Evolutionary conservation across 1,140 invertebrate species (phyloP), one percentile per base, ranked within the genome.

Genomic region (Oncopodura yosiiana): DNA sequence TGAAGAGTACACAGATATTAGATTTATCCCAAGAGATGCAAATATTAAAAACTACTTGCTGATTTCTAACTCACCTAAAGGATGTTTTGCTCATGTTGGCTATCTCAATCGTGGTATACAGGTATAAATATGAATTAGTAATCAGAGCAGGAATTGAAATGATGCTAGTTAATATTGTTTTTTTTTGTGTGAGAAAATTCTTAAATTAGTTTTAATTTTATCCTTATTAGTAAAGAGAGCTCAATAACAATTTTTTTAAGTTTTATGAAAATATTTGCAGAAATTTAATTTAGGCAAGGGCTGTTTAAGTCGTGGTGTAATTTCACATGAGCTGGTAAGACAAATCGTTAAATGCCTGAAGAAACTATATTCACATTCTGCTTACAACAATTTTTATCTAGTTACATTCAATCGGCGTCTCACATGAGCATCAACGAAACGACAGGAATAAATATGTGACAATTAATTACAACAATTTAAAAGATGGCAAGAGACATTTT

Each of bases 391-490:
- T n/a, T n/a, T n/a, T n/a, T n/a, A n/a, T n/a, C n/a, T n/a, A n/a
- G n/a, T n/a, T 63, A 34, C 64, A 67, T 45, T 45, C 60, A 16
- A 42, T 65, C 49, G 62, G 64, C 9, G 66, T 67, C 46, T 42
- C 49, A 14, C 66, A 66, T 42, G 64, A 66, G 32, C 66, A 67
- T 19, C 56, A 48, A 11, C 50, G 64, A 16, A 49, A 51, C 2
- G 66, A 68, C 34, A 41, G 62, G 50, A 59, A 64, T 41, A 34
- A 59, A 6, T 67, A 59, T 21, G 48, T 66, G 8, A 50, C 32
- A 4, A 58, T 63, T 27, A 29, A 48, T 5, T 57, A 36, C 26
- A 51, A 54, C 5, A 61, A 63, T 36, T 50, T 63, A 3, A 27
- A 61, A 23, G 45, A 43, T 51, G 52, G 61, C 49, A 16, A 8